These are phyloP conservation scores for Gymnothorax reevesii DNA, from an alignment of 2,797 vertebrate species.

Conservation along the genomic window DNA sequence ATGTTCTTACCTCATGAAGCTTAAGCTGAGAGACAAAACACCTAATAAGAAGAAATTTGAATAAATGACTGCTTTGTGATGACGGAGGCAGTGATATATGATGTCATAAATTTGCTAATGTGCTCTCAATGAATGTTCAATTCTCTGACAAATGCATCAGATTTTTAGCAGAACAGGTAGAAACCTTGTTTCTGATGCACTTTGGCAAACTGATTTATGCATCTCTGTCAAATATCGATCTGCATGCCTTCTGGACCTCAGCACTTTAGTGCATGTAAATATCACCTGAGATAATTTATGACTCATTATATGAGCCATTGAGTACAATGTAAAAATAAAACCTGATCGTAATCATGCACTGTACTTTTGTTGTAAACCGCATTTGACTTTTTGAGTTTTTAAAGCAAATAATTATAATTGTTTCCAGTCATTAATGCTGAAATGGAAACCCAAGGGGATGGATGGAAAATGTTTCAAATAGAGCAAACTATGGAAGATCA, in stretches of 20 bases:
- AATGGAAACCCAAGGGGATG: constrained; percentile 52
- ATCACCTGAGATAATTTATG: constrained; percentile 61
- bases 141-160: constrained; percentile 48
- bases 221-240: constrained; percentile 62
- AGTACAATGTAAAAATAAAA: constrained; percentile 60
- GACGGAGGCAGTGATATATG: not conserved
- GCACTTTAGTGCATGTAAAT: constrained; percentile 77
- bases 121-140: constrained; percentile 45
- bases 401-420: constrained; percentile 67
- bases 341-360: constrained; percentile 68
- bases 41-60: not conserved
- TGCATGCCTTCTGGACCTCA: constrained; percentile 68
- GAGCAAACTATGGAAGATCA: constrained; percentile 63
- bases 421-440: constrained; percentile 62
- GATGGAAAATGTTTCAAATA: constrained; percentile 63
- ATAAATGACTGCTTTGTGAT: constrained; percentile 14
- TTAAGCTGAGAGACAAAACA: not conserved
- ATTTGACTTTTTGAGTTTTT: constrained; percentile 69
- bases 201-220: constrained; percentile 58
- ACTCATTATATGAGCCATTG: constrained; percentile 59
- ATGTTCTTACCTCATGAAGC: constrained; percentile 20
- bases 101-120: constrained; percentile 19
- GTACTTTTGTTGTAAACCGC: constrained; percentile 69
- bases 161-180: constrained; percentile 29
- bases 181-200: constrained; percentile 53